Evolutionary conservation across 2,888 invertebrate genomes (phyloP).

Genomic region (Philhelius pedissequus): DNA sequence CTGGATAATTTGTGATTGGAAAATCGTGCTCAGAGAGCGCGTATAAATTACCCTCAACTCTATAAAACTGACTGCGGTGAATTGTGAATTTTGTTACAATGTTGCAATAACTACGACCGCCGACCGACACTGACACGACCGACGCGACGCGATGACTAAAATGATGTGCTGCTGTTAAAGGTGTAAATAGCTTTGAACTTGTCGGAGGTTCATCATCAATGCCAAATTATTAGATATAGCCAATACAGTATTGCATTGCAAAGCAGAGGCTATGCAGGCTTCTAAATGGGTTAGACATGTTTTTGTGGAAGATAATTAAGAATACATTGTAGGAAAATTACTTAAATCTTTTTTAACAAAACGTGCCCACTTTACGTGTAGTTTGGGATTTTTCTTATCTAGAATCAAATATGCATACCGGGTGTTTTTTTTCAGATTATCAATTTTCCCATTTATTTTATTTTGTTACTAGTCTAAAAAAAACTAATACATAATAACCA

Average conservation of each 20-base stretch:
- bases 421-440: background rate
- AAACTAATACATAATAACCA: no score
- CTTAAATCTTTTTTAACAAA: background rate
- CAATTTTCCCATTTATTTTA: background rate
- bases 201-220: conserved; percentile 9
- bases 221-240: background rate
- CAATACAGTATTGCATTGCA: background rate
- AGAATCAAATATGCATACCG: background rate
- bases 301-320: background rate
- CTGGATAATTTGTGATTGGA: conserved; percentile 44
- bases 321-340: conserved; percentile 18
- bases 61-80: background rate
- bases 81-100: conserved; percentile 11
- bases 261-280: background rate
- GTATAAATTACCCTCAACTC: conserved; percentile 6
- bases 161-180: conserved; percentile 26
- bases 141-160: background rate
- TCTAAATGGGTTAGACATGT: conserved; percentile 3
- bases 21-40: conserved; percentile 46
- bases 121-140: no score
- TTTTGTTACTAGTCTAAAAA: background rate
- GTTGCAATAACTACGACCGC: background rate
- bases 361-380: background rate
- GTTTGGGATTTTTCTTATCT: background rate
- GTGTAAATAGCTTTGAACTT: conserved; percentile 40